Evolutionary conservation across 2,888 invertebrate species (phyloP).

Genomic region (Terebella lapidaria): DNA sequence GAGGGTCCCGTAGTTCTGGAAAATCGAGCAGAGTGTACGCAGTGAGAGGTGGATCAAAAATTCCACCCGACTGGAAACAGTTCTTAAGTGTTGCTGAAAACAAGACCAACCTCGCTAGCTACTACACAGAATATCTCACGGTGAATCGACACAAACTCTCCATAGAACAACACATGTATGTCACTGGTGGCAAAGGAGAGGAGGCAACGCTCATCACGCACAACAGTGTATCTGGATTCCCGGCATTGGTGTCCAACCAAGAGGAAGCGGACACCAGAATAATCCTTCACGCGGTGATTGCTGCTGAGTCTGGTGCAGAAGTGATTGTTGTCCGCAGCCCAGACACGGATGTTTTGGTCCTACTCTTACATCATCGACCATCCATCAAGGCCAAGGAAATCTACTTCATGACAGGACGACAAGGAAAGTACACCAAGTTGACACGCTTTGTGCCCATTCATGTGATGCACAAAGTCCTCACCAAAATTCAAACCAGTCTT

Average conservation of each 20-base stretch:
- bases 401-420: no score
- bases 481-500: not conserved
- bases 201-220: not conserved
- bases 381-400: no score
- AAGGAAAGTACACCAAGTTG: not conserved
- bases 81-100: not conserved
- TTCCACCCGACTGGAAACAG: not conserved
- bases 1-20: no score
- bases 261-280: no score
- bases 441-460: constrained; percentile 2
- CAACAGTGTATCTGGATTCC: not conserved
- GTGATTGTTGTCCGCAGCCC: not conserved
- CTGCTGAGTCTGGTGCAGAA: constrained; percentile 1
- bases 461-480: not conserved
- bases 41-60: not conserved
- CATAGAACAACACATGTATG: not conserved
- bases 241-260: not conserved
- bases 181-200: not conserved
- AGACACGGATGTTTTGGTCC: constrained; percentile 6
- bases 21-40: no score
- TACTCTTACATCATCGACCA: no score
- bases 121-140: not conserved
- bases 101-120: not conserved
- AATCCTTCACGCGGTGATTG: constrained; percentile 1
- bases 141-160: not conserved